Percentiles rank a stretch among this genome's conserved stretches.
Evolutionary conservation across 2,113 vertebrate genomes (phyloP).

Genomic region (Bos indicus): DNA sequence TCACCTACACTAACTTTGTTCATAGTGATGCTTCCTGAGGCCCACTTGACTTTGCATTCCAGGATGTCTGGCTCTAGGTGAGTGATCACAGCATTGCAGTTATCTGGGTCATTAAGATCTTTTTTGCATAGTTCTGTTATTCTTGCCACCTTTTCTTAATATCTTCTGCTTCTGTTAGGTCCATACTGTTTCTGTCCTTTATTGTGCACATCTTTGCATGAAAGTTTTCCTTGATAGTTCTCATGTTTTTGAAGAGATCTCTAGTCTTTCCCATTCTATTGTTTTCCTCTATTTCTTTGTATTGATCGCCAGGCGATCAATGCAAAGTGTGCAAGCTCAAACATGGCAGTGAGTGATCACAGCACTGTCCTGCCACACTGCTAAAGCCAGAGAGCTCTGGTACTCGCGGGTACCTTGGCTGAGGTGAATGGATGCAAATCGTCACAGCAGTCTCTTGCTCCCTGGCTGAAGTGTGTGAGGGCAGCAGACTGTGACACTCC

Average conservation of each 20-base stretch:
- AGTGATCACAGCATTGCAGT: not conserved
- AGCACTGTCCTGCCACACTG: not conserved
- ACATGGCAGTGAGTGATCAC: not conserved
- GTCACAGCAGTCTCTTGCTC: not conserved
- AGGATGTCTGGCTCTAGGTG: not conserved
- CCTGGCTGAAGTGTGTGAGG: not conserved
- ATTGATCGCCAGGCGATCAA: not conserved
- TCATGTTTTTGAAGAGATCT: not conserved
- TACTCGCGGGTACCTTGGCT: not conserved
- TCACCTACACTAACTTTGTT: not conserved
- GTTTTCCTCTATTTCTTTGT: not conserved
- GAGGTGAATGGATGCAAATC: not conserved
- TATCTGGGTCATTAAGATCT: not conserved
- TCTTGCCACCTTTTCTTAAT: not conserved
- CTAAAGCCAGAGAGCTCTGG: not conserved
- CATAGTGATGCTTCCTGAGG: not conserved
- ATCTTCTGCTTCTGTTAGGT: not conserved
- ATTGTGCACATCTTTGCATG: not conserved
- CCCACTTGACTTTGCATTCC: not conserved
- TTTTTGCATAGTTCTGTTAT: not conserved
- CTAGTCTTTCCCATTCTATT: not conserved
- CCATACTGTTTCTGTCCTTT: not conserved
- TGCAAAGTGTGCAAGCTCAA: not conserved
- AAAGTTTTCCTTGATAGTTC: not conserved
- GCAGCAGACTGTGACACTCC: not conserved